These are phyloP conservation scores for Discoglossus pictus DNA, from an alignment of 2,797 vertebrate species.

Conservation along the genomic window DNA sequence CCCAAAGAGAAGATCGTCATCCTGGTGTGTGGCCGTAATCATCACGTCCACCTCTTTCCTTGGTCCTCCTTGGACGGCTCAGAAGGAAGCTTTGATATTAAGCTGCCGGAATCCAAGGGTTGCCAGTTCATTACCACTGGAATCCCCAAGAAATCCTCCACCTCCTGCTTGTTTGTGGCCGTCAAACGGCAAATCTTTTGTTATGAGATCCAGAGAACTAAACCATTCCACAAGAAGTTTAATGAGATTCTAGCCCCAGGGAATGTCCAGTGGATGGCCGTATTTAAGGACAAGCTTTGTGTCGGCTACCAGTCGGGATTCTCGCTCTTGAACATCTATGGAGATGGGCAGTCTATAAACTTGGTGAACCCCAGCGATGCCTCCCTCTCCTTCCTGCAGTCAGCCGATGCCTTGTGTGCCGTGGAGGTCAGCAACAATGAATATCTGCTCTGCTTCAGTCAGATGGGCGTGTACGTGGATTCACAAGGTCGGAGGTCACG, in stretches of 20 bases:
- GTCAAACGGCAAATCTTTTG: slow-evolving; percentile 89
- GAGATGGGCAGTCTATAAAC: slow-evolving; percentile 87
- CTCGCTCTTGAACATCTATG: slow-evolving; percentile 88
- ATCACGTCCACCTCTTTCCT: slow-evolving; percentile 86
- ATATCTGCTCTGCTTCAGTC: slow-evolving; percentile 96
- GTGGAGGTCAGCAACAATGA: slow-evolving; percentile 83
- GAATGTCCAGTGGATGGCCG: slow-evolving; percentile 87
- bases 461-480: slow-evolving; percentile 92
- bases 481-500: slow-evolving; percentile 88
- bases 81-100: slow-evolving; percentile 81
- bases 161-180: slow-evolving; percentile 84
- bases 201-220: slow-evolving; percentile 86
- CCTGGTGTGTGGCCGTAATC: slow-evolving; percentile 88
- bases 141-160: slow-evolving; percentile 73
- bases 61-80: slow-evolving; percentile 89
- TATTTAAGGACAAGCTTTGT: slow-evolving; percentile 87
- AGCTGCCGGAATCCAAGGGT: slow-evolving; percentile 91
- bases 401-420: slow-evolving; percentile 90
- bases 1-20: slow-evolving; percentile 85
- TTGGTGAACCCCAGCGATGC: slow-evolving; percentile 89
- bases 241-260: slow-evolving; percentile 88
- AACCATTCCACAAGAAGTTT: slow-evolving; percentile 83
- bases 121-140: slow-evolving; percentile 87
- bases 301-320: slow-evolving; percentile 94
- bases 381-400: slow-evolving; percentile 89